Conservation (phyloP, 2,888 invertebrate species). For the Pristionchus entomophagus region DNA sequence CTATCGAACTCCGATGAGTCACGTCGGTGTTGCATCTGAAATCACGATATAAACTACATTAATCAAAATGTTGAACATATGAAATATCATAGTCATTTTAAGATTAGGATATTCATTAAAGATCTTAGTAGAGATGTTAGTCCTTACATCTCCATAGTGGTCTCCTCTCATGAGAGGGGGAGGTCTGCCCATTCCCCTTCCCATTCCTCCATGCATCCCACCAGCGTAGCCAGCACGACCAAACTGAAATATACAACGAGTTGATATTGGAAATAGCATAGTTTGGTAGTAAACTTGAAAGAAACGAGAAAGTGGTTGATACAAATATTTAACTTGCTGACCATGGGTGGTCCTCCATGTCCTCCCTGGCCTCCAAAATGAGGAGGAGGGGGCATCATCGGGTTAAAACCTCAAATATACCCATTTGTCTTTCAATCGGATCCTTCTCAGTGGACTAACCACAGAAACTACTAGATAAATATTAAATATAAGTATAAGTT, state of each 20-base stretch:
- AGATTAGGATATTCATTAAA: too few relatives aligned
- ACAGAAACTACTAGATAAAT: too few relatives aligned
- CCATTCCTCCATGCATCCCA: conserved; percentile 30
- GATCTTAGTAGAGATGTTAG: too few relatives aligned
- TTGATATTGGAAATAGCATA: background rate
- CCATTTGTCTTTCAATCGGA: background rate
- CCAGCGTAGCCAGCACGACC: conserved; percentile 14
- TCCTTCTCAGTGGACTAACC: background rate
- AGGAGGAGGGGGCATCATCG: conserved; percentile 45
- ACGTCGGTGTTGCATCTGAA: conserved; percentile 15
- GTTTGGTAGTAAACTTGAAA: background rate
- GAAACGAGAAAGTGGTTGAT: background rate
- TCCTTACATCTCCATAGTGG: conserved; percentile 14
- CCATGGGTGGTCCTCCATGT: conserved; percentile 32
- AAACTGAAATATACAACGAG: background rate
- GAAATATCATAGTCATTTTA: too few relatives aligned
- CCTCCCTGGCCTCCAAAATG: background rate
- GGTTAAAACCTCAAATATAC: conserved; percentile 35
- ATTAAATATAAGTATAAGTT: background rate
- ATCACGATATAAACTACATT: background rate
- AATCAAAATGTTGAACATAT: background rate
- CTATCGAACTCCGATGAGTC: background rate
- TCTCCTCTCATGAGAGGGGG: conserved; percentile 43
- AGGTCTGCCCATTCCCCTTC: conserved; percentile 47
- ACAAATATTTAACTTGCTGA: too few relatives aligned